Evolutionary conservation across 2,888 invertebrate species (phyloP), one percentile per base, ranked within the genome.

Genomic region (Phaonia tiefii): DNA sequence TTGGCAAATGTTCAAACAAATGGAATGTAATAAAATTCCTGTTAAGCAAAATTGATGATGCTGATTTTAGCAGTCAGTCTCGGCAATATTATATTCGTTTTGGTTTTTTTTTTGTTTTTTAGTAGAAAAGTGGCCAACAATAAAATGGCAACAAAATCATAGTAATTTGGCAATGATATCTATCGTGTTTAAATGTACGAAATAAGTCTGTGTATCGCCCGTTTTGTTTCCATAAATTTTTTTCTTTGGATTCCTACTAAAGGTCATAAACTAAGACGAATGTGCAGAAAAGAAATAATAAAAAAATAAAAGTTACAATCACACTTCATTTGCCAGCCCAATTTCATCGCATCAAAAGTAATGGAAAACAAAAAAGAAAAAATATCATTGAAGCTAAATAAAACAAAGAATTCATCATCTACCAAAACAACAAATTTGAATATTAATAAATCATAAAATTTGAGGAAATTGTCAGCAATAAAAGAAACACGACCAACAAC

Each of bases 381-480:
- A 37, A 39, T 15, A 25, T 42, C 42, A 63, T 42, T 39, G 22
- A 39, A 63, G 42, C 13, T 39, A 42, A 42, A 22, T 63, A 74
- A 51, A 76, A 44, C 20, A 49, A 42, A 31, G 56, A 74, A 60
- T 72, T 63, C 76, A 69, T 72, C 75, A 75, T 75, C 8, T 69
- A 75, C 69, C 65, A 75, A 73, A 75, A n/a, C 72, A 69, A 73
- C 78, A 81, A 63, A 78, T 81, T 81, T 75, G 72, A 78, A 81
- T 81, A 72, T 78, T 81, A 81, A 81, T 81, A 81, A 81, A 75
- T 78, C 78, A 63, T 81, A 81, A 81, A 75, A 63, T 54, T 20
- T 78, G 63, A n/a, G 54, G 25, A 75, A 71, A 74, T 79, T 46
- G 67, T 46, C 39, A 49, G 74, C 39, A 67, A 65, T 49, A 80